phyloP scores from a whole-genome alignment of 1,140 invertebrate genomes.

The Cydia splendana region DNA sequence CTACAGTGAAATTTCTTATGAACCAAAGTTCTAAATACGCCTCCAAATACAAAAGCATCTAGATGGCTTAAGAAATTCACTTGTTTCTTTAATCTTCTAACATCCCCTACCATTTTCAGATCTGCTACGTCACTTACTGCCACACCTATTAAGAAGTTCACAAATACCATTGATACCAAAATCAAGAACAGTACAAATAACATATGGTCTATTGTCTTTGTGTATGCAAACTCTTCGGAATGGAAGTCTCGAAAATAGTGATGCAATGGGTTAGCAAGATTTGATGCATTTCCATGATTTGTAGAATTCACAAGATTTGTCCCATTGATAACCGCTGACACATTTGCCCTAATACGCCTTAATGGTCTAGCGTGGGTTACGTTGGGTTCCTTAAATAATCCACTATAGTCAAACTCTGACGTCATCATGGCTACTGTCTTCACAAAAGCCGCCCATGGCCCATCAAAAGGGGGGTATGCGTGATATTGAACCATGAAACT shows the following conservation, averaged over 20 bases:
- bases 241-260: not conserved
- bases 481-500: constrained; percentile 62
- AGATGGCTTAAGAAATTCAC: constrained; percentile 42
- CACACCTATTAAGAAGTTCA: constrained; percentile 79
- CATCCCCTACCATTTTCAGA: constrained; percentile 66
- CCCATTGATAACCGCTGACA: not conserved
- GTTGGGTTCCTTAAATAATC: constrained; percentile 38
- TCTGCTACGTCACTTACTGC: constrained; percentile 80
- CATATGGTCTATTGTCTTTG: constrained; percentile 54
- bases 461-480: constrained; percentile 45
- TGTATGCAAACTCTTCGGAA: constrained; percentile 3
- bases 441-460: constrained; percentile 52
- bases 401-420: constrained; percentile 64
- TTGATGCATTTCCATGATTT: not conserved
- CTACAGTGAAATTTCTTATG: constrained; percentile 20
- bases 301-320: not conserved
- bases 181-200: constrained; percentile 79
- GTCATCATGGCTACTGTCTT: constrained; percentile 74
- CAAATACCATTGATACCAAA: constrained; percentile 78
- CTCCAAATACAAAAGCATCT: constrained; percentile 14
- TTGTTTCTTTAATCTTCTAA: constrained; percentile 46
- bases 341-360: not conserved
- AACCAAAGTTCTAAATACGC: constrained; percentile 38
- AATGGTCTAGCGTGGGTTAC: not conserved
- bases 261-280: not conserved